These are phyloP conservation scores for Seladonia tumulorum DNA, from an alignment of 2,888 invertebrate species.

Conservation along the genomic window DNA sequence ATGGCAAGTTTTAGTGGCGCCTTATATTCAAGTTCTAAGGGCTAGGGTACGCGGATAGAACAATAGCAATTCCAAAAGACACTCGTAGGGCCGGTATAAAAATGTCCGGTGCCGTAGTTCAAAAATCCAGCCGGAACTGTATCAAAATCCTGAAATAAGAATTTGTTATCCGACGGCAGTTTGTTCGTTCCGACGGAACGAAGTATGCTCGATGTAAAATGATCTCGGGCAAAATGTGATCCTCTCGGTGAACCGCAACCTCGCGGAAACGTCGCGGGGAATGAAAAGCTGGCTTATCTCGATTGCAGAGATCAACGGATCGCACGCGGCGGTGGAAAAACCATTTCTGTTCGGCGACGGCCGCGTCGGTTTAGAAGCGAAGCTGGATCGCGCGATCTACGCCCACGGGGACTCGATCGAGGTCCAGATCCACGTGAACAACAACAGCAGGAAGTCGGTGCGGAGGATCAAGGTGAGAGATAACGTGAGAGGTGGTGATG, in stretches of 20 bases:
- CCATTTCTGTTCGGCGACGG: constrained; percentile 95
- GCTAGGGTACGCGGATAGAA: too few species aligned
- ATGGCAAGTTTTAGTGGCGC: too few species aligned
- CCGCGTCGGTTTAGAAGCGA: constrained; percentile 91
- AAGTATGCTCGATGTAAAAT: not conserved
- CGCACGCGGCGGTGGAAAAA: constrained; percentile 91
- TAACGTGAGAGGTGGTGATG: not conserved
- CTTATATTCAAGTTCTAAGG: too few species aligned
- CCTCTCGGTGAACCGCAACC: not conserved
- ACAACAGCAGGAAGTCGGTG: constrained; percentile 94
- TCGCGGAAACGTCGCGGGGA: not conserved
- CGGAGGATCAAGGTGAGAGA: constrained; percentile 91
- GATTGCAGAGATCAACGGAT: constrained; percentile 77
- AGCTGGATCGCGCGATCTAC: constrained; percentile 92
- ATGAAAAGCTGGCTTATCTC: not conserved
- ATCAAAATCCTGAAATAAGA: not conserved
- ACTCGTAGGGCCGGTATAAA: too few species aligned
- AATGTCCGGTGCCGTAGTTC: too few species aligned
- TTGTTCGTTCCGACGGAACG: not conserved
- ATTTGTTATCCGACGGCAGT: not conserved
- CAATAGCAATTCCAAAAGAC: too few species aligned
- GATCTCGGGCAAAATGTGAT: not conserved
- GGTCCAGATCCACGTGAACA: constrained; percentile 90
- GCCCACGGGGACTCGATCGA: constrained; percentile 92
- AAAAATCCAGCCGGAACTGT: too few species aligned